Percentiles rank a stretch among this genome's conserved stretches.
Conservation (phyloP, 2,888 invertebrate genomes). For the Ceramica pisi region DNA sequence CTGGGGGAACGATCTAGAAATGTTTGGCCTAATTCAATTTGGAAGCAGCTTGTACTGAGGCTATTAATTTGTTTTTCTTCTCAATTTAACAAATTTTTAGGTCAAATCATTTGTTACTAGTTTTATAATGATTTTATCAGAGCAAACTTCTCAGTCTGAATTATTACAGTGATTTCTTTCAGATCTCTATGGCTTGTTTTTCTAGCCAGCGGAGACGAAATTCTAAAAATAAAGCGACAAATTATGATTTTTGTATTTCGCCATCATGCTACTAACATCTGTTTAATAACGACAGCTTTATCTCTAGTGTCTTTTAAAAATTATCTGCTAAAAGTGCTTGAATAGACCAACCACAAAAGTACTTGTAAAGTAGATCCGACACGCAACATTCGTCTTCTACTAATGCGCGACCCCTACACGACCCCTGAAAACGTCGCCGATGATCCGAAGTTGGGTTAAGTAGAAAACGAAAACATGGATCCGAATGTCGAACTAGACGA, state of each 20-base stretch:
- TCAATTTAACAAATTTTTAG: conserved; percentile 21
- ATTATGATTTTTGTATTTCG: background rate
- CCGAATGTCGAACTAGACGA: background rate
- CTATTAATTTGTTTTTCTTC: conserved; percentile 18
- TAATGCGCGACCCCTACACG: conserved; percentile 38
- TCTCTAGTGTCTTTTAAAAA: background rate
- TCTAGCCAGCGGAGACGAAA: background rate
- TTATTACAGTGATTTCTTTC: background rate
- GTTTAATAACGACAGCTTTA: conserved; percentile 1
- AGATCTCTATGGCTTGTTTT: no score
- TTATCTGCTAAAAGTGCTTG: background rate
- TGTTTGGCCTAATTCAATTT: conserved; percentile 31
- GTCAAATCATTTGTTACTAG: conserved; percentile 28
- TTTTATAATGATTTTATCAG: conserved; percentile 9
- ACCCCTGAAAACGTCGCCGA: conserved; percentile 24
- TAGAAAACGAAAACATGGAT: conserved; percentile 1
- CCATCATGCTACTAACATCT: background rate
- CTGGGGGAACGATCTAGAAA: conserved; percentile 24
- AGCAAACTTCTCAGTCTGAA: background rate
- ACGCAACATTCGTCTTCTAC: conserved; percentile 1
- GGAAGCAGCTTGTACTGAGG: conserved; percentile 17
- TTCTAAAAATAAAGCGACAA: background rate
- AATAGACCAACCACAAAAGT: background rate
- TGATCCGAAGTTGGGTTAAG: conserved; percentile 28
- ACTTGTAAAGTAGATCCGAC: background rate